phyloP scores from a whole-genome alignment of 1,140 invertebrate genomes.

The Temnothorax longispinosus region DNA sequence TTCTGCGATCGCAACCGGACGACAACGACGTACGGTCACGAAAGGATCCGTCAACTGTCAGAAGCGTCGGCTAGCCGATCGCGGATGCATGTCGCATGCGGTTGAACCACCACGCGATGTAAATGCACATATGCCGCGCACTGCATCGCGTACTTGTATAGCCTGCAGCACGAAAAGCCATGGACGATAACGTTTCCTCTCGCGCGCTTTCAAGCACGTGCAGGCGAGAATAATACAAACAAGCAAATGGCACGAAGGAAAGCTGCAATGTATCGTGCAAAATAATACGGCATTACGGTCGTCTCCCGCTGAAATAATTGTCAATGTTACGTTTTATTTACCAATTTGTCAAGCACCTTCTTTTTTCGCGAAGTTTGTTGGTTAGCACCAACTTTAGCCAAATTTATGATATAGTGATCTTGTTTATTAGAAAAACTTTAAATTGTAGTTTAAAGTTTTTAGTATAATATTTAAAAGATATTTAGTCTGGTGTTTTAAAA shows the following conservation, averaged over 20 bases:
- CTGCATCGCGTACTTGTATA: background rate
- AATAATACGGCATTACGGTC: constrained; percentile 18
- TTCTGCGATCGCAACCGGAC: constrained; percentile 4
- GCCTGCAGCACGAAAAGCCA: constrained; percentile 22
- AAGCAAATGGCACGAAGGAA: constrained; percentile 31
- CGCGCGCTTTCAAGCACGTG: constrained; percentile 23
- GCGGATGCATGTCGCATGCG: constrained; percentile 29
- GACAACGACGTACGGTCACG: constrained; percentile 16
- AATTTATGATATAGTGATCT: background rate
- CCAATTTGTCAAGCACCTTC: background rate
- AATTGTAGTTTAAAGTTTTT: background rate
- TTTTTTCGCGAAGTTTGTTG: background rate
- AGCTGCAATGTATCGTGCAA: background rate
- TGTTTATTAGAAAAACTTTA: background rate
- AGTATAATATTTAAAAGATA: background rate
- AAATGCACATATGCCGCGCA: constrained; percentile 11
- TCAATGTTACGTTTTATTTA: background rate
- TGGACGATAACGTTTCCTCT: constrained; percentile 2
- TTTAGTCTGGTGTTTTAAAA: background rate
- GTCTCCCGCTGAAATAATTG: background rate
- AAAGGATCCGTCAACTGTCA: constrained; percentile 49
- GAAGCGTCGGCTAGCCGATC: constrained; percentile 27
- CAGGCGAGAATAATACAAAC: constrained; percentile 23
- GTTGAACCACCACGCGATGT: constrained; percentile 18
- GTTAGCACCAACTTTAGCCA: background rate